Base-by-base conservation (phyloP, 2,797 vertebrate species). In the Denticeps clupeoides region DNA sequence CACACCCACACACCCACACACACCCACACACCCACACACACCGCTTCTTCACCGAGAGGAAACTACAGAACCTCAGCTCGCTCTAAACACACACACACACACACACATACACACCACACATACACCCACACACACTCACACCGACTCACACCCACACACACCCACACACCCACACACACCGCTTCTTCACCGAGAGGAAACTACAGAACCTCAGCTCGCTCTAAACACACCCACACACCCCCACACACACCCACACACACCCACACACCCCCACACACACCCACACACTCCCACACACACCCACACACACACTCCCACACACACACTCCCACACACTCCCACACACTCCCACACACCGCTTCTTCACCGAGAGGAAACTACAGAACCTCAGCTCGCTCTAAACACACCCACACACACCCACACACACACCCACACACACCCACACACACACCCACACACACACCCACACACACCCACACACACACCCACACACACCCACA, bases 1-100 rank as follows among this genome's bases (percentile, higher is more conserved):
- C n/a, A n/a, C n/a, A n/a, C n/a, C n/a, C n/a, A n/a, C n/a, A n/a
- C n/a, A n/a, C 9, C 51, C 2, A 33, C 23, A 24, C 43, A 61
- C 64, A 15, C 48, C 41, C 10, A 11, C n/a, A n/a, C n/a, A n/a
- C n/a, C n/a, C n/a, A n/a, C n/a, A n/a, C n/a, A n/a, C n/a, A n/a
- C n/a, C n/a, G 75, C 3, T 82, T 72, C 67, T 83, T 83, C 68
- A 54, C 63, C 1, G 77, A 82, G 29, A 60, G 76, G n/a, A n/a
- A n/a, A n/a, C n/a, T n/a, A n/a, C n/a, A n/a, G n/a, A n/a, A n/a
- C n/a, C n/a, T n/a, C n/a, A n/a, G n/a, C n/a, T n/a, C n/a, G n/a
- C n/a, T n/a, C n/a, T n/a, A n/a, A n/a, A n/a, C n/a, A 58, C 4
- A 40, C 13, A 21, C 45, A 32, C 29, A 33, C 27, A 31, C 18